Conservation (phyloP, 2,113 vertebrate genomes). For the Lophius piscatorius region DNA sequence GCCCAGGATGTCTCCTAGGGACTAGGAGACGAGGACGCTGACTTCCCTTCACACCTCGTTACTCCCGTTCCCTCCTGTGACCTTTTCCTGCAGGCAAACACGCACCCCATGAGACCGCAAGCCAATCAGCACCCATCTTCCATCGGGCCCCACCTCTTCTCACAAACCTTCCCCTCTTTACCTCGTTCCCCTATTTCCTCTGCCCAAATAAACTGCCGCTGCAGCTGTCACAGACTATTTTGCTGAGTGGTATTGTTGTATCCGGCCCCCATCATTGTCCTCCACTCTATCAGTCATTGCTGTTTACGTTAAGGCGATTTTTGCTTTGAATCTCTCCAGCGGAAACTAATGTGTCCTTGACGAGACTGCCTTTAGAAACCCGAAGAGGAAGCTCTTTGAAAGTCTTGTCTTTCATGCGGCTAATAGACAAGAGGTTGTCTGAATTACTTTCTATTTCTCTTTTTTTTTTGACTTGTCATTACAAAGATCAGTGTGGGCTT, state of each 20-base stretch:
- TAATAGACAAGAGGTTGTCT: constrained; percentile 58
- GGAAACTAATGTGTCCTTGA: constrained; percentile 69
- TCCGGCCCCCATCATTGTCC: constrained; percentile 49
- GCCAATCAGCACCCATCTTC: constrained; percentile 56
- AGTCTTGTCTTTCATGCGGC: constrained; percentile 61
- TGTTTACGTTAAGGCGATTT: constrained; percentile 58
- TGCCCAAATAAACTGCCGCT: constrained; percentile 21
- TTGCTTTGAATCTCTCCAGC: constrained; percentile 48
- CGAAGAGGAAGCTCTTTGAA: constrained; percentile 55
- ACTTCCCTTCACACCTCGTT: constrained; percentile 78
- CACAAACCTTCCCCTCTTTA: constrained; percentile 28
- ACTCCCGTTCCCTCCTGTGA: constrained; percentile 62
- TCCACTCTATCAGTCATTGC: constrained; percentile 47
- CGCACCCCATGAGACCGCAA: constrained; percentile 56
- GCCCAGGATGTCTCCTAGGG: constrained; percentile 54
- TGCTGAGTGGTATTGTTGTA: constrained; percentile 52
- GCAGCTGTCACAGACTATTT: constrained; percentile 41
- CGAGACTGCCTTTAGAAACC: constrained; percentile 28
- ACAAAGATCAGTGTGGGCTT: constrained; percentile 50
- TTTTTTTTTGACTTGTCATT: constrained; percentile 50
- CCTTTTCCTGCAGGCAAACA: too few relatives aligned
- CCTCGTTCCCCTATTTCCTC: constrained; percentile 14
- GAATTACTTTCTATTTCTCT: constrained; percentile 34
- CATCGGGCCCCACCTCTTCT: constrained; percentile 34
- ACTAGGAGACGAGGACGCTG: constrained; percentile 60